Conservation (phyloP, 2,113 vertebrate genomes). For the Amia ocellicauda region DNA sequence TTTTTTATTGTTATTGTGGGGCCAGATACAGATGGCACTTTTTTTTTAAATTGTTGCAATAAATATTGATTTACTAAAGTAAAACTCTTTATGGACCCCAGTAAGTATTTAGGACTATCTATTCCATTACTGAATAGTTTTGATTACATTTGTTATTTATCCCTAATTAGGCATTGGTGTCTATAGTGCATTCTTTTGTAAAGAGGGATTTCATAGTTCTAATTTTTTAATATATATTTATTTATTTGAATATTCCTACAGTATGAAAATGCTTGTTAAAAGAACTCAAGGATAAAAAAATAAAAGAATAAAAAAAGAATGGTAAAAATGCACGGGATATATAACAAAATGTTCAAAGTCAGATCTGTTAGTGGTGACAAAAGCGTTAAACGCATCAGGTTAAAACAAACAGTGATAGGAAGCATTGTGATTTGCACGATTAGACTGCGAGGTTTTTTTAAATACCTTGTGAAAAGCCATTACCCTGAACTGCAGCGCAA, state of each 20-base stretch:
- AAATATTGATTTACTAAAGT: slow-evolving; percentile 35
- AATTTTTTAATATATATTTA: slow-evolving; percentile 34
- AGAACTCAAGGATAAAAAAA: slow-evolving; percentile 27
- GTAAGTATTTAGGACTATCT: slow-evolving; percentile 21
- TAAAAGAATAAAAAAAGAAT: not conserved
- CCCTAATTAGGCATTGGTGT: slow-evolving; percentile 1
- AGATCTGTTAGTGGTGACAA: not conserved
- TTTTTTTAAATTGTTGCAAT: slow-evolving; percentile 53
- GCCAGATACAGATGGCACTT: slow-evolving; percentile 66
- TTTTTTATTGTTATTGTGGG: slow-evolving; percentile 54
- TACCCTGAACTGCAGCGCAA: slow-evolving; percentile 48
- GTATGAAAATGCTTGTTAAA: slow-evolving; percentile 51
- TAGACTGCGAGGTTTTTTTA: slow-evolving; percentile 49
- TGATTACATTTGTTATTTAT: slow-evolving; percentile 34
- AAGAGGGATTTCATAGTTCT: slow-evolving; percentile 3
- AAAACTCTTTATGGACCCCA: slow-evolving; percentile 30
- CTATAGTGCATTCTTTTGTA: slow-evolving; percentile 10
- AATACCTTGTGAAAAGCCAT: slow-evolving; percentile 59
- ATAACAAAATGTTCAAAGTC: slow-evolving; percentile 7
- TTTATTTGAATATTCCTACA: slow-evolving; percentile 26
- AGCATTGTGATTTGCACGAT: slow-evolving; percentile 60
- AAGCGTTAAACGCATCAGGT: slow-evolving; percentile 26
- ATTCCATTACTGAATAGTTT: slow-evolving; percentile 32
- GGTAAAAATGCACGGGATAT: slow-evolving; percentile 7
- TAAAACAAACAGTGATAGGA: slow-evolving; percentile 28